Evolutionary conservation across 2,113 vertebrate species (phyloP), one percentile per base, ranked within the genome.

Genomic region (Carassius gibelio): DNA sequence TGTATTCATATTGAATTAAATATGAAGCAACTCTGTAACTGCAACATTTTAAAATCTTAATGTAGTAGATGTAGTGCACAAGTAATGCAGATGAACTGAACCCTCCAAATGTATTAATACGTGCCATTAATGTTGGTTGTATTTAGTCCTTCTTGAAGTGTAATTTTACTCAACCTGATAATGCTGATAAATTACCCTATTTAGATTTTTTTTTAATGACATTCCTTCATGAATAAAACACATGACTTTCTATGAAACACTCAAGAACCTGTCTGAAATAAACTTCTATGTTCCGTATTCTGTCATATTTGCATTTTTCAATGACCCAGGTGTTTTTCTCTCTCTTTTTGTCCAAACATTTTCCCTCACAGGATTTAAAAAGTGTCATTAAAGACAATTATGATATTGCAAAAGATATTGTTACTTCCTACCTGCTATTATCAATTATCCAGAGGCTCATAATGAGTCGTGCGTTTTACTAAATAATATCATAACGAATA

Each of bases 401-500:
- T 61, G 76, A 23, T 23, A 1, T 2, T 36, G 8, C 23, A 23
- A 75, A 50, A 42, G n/a, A 75, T 36, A 77, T 77, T 2, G 6
- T 77, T 59, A 21, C 9, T 77, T 77, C 10, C n/a, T 10, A 50
- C 5, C 30, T 77, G 52, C 17, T 21, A 17, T n/a, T 59, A 17
- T 14, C 1, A 17, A 77, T 59, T 30, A 52, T 77, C 30, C 52
- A 77, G 75, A 77, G 75, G 26, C 75, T 36, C 75, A 77, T 77
- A 77, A 77, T 77, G 30, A 77, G 13, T 34, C 5, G 1, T 6
- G 26, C 11, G 17, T 21, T 59, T 77, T 59, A 77, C 57, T 42
- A 23, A 79, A 79, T 62, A 8, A 42, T n/a, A 23, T 45, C 42
- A 45, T 78, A 36, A 61, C 57, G 61, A 78, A 78, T 42, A 62